Base-by-base conservation (phyloP, 2,888 invertebrate species). In the Thysanoteuthis rhombus region DNA sequence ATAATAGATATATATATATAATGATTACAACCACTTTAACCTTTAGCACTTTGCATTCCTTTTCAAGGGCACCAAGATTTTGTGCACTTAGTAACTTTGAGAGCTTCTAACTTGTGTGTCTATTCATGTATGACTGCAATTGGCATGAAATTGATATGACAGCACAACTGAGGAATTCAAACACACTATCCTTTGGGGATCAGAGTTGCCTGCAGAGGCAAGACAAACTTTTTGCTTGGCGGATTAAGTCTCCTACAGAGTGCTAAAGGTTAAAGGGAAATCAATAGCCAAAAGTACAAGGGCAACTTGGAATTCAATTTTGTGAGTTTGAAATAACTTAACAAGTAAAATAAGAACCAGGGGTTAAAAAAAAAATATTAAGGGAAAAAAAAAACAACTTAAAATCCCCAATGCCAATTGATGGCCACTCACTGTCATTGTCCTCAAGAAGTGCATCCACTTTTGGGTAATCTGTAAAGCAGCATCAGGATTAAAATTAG, bases 391-490 rank as follows among this genome's bases (percentile, higher is more conserved):
- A 39, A 91, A 90, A 92, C n/a, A 92, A 92, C 42, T 92, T 92
- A n/a, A 92, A 40, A 90, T 92, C 91, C 91, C 91, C 45, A 92
- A 92, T 92, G 42, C 40, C 91, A 92, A 22, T 36, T 92, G 38
- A 92, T 45, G 40, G 91, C 45, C 91, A 92, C 91, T 92, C 91
- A 92, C 91, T 92, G 91, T 92, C 91, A 40, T 92, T 40, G 91
- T 92, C 45, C 45, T 32, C 91, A 92, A 92, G 91, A 92, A 40
- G 40, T 92, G 91, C 91, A 92, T 92, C 91, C 91, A 92, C 42
- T 92, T 92, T 40, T 40, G 91, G 91, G 45, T 42, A 92, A 92
- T 42, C 91, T 92, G 91, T 40, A 92, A 92, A 92, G 91, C 91
- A 92, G 91, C 91, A 92, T 28, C 91, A 92, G 45, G 45, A 42